Evolutionary conservation across 2,113 vertebrate genomes (phyloP).

Genomic region (Stigmatopora nigra): DNA sequence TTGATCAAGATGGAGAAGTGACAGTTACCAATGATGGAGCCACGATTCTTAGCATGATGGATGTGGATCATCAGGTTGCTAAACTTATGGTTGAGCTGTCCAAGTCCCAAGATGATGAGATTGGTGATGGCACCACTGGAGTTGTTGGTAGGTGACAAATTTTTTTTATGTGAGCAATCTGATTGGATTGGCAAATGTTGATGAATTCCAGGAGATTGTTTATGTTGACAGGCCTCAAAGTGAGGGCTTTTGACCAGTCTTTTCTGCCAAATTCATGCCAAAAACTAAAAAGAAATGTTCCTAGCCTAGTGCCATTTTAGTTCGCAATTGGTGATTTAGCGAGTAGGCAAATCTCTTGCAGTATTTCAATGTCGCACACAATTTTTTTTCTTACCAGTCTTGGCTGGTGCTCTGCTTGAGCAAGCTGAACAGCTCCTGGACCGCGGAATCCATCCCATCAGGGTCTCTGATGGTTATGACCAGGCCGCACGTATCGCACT

Average conservation of each 20-base stretch:
- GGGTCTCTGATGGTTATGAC: slow-evolving; percentile 92
- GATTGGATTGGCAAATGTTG: no score
- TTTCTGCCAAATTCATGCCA: no score
- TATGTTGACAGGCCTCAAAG: no score
- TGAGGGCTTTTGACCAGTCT: no score
- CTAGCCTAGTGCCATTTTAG: no score
- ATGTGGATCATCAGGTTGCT: slow-evolving; percentile 96
- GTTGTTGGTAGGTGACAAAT: slow-evolving; percentile 84
- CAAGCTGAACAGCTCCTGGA: slow-evolving; percentile 92
- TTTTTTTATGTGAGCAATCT: no score
- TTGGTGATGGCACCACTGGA: slow-evolving; percentile 97
- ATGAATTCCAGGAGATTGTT: no score
- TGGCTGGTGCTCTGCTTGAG: slow-evolving; percentile 89
- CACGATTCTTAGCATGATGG: slow-evolving; percentile 97
- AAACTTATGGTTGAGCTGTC: slow-evolving; percentile 98
- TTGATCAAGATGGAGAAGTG: slow-evolving; percentile 93
- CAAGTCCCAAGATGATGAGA: slow-evolving; percentile 98
- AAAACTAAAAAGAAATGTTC: no score
- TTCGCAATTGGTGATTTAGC: no score
- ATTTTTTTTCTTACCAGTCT: slow-evolving; percentile 63
- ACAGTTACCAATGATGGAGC: slow-evolving; percentile 99
- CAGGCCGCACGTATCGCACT: slow-evolving; percentile 86
- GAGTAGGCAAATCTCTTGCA: no score
- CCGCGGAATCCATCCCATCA: slow-evolving; percentile 91
- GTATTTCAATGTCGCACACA: not conserved